Conservation (phyloP, 2,113 vertebrate species). For the Brevimyrus niger region DNA sequence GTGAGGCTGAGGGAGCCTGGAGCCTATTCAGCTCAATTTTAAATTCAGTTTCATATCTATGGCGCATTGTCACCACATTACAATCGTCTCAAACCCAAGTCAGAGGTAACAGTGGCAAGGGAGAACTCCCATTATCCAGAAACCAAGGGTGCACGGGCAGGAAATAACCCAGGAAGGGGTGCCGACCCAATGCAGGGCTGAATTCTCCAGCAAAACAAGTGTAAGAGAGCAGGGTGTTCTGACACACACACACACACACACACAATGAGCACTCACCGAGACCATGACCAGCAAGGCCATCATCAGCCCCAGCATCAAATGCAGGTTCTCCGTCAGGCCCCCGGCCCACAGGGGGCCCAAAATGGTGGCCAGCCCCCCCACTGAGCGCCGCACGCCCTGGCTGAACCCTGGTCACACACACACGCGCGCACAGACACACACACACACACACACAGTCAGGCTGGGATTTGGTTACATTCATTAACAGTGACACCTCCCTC, state of each 20-base stretch:
- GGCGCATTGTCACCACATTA: too few species aligned
- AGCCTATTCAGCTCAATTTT: not conserved
- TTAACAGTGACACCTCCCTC: not conserved
- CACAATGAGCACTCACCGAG: conserved; percentile 51
- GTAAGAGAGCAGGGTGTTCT: not conserved
- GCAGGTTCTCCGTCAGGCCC: conserved; percentile 63
- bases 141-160: not conserved
- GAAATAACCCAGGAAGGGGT: not conserved
- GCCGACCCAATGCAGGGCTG: not conserved
- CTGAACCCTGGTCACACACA: conserved; percentile 59
- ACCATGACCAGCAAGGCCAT: conserved; percentile 65
- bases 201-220: not conserved
- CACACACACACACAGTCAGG: not conserved
- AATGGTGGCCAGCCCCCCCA: conserved; percentile 72
- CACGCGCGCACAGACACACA: not conserved
- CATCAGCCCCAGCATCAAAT: conserved; percentile 73
- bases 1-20: not conserved
- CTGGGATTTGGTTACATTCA: not conserved
- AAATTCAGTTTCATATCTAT: too few species aligned
- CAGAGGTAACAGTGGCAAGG: too few species aligned
- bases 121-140: not conserved
- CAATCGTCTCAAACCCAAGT: too few species aligned
- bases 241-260: not conserved
- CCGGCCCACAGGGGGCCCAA: conserved; percentile 73
- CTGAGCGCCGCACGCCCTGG: conserved; percentile 68